These are phyloP conservation scores for Alces alces DNA, from an alignment of 2,113 vertebrate genomes.

Conservation along the genomic window DNA sequence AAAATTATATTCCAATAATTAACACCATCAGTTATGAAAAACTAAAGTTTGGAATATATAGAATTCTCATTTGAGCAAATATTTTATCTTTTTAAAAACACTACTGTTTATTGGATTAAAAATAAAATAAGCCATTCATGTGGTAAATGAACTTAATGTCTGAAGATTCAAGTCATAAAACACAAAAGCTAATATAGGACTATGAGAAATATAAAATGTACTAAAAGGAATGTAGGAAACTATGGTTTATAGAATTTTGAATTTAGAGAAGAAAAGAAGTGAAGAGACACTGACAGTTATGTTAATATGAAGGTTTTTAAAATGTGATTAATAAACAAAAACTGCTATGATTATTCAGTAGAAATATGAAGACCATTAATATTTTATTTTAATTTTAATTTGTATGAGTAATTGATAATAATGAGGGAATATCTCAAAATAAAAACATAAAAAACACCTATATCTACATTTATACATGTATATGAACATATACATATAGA, in stretches of 20 bases:
- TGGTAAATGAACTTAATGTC: background rate
- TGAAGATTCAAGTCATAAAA: background rate
- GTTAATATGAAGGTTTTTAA: background rate
- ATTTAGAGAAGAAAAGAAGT: background rate
- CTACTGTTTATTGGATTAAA: background rate
- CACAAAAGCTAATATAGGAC: background rate
- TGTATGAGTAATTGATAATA: background rate
- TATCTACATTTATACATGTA: background rate
- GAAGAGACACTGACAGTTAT: background rate
- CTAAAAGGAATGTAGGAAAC: background rate
- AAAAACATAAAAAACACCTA: background rate
- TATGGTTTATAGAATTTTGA: background rate
- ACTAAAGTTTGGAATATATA: background rate
- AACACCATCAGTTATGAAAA: background rate
- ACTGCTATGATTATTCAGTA: background rate
- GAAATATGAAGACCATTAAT: background rate
- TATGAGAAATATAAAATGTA: background rate
- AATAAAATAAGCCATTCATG: background rate
- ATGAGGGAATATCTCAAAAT: background rate
- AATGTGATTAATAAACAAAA: background rate
- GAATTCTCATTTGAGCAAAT: background rate
- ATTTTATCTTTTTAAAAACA: background rate
- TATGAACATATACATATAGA: background rate
- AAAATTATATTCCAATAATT: background rate
- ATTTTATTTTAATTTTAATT: background rate